Evolutionary conservation across 2,797 vertebrate species (phyloP).

Genomic region (Acanthurus lineatus): DNA sequence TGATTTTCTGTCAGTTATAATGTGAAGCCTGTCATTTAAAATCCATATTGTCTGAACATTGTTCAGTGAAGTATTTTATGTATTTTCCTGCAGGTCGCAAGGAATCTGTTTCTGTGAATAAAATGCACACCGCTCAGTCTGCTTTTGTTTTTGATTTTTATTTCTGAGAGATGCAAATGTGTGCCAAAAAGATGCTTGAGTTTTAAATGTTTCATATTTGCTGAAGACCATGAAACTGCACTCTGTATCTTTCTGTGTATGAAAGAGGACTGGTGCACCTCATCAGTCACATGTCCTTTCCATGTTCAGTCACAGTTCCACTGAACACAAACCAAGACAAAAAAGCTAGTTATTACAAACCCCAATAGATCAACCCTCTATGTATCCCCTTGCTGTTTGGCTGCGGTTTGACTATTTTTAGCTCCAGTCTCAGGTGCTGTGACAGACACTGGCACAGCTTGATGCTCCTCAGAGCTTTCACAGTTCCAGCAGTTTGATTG

Average conservation of each 20-base stretch:
- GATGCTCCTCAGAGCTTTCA: no score
- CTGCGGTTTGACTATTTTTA: no score
- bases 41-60: constrained; percentile 9
- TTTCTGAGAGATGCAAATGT: constrained; percentile 1
- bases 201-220: constrained; percentile 3
- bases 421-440: no score
- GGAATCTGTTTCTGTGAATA: constrained; percentile 24
- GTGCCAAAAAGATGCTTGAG: not conserved
- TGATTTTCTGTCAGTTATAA: not conserved
- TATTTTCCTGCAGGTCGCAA: constrained; percentile 1
- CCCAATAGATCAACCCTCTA: no score
- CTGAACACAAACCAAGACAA: no score
- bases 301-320: no score
- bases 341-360: no score
- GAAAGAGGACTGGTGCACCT: no score
- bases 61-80: constrained; percentile 11
- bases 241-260: not conserved
- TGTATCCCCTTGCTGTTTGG: no score
- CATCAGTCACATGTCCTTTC: no score
- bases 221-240: not conserved
- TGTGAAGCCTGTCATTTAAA: not conserved
- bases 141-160: constrained; percentile 12
- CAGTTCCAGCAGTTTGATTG: no score
- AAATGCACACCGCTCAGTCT: constrained; percentile 20
- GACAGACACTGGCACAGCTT: no score